Base-by-base conservation (phyloP, 2,113 vertebrate genomes). In the Scopus umbretta region DNA sequence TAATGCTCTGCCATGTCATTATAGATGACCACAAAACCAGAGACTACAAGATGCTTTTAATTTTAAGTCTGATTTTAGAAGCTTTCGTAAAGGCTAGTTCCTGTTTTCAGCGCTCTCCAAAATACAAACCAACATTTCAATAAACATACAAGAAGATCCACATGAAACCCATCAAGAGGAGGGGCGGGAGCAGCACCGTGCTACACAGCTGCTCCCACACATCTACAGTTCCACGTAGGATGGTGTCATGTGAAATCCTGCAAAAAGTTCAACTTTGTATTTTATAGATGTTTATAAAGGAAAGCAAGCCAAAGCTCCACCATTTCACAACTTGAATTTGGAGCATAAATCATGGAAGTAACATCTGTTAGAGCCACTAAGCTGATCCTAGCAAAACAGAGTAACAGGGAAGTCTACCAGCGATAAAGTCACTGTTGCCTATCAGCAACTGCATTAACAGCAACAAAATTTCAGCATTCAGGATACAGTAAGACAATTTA, bases 1-100 rank as follows among this genome's bases (percentile, higher is more conserved):
- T 0, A 21, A 88, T 43, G 59, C 55, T 78, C 47, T 67, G 67
- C 80, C 43, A 55, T 59, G 67, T 78, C 50, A 91, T 86, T 95
- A 94, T 0, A 88, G 55, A 36, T 38, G 29, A 79, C 80, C 61
- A 88, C 88, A 96, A 74, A 88, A 92, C 80, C 0, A 0, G 49
- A 86, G 50, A 47, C 72, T 74, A 43, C 43, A 91, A 84, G 38
- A 94, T 72, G 83, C 56, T 96, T 95, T 95, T 85, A 30, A 95
- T 93, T 92, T 86, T 45, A 90, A 86, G 55, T 55, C 61, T 87
- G 76, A 89, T 87, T 95, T 92, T 96, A 88, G 88, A 93, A 96
- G n/a, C 34, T 86, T 86, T 86, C 1, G 0, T 59, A 62, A 73
- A 84, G 43, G 61, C 72, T 40, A 49, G 36, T 78, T 95, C 61